These are phyloP conservation scores for Luscinia megarhynchos DNA, from an alignment of 2,797 vertebrate species.

Conservation along the genomic window DNA sequence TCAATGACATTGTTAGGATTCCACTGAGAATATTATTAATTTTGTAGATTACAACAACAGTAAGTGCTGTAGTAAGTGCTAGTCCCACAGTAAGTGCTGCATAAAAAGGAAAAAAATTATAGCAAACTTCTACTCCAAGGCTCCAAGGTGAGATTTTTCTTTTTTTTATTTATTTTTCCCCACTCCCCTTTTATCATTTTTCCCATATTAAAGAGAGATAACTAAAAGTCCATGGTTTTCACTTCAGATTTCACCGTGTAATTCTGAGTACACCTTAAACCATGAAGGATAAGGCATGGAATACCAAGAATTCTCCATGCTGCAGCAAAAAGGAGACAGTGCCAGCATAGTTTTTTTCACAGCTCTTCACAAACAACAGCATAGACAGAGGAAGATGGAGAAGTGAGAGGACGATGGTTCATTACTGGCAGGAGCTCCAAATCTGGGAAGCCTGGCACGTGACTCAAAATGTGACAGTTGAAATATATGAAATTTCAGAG, in stretches of 20 bases:
- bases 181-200: not conserved
- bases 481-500: slow-evolving; percentile 49
- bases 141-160: fast-evolving
- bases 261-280: slow-evolving; percentile 27
- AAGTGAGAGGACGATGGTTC: not conserved
- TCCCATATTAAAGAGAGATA: not conserved
- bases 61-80: no score
- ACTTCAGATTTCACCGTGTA: slow-evolving; percentile 19
- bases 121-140: not conserved
- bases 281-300: not conserved
- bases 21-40: not conserved
- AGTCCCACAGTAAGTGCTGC: not conserved
- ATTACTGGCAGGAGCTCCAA: not conserved
- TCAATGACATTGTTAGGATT: not conserved
- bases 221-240: slow-evolving; percentile 2
- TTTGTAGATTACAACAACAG: not conserved
- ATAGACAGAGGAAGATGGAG: not conserved
- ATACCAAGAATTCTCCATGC: slow-evolving; percentile 44
- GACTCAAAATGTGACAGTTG: slow-evolving; percentile 23
- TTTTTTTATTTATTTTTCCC: fast-evolving
- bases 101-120: not conserved
- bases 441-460: not conserved
- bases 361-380: not conserved
- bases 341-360: not conserved
- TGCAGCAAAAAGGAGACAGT: not conserved